These are phyloP conservation scores for Darevskia nairensis DNA, from an alignment of 2,797 vertebrate genomes.

Conservation along the genomic window DNA sequence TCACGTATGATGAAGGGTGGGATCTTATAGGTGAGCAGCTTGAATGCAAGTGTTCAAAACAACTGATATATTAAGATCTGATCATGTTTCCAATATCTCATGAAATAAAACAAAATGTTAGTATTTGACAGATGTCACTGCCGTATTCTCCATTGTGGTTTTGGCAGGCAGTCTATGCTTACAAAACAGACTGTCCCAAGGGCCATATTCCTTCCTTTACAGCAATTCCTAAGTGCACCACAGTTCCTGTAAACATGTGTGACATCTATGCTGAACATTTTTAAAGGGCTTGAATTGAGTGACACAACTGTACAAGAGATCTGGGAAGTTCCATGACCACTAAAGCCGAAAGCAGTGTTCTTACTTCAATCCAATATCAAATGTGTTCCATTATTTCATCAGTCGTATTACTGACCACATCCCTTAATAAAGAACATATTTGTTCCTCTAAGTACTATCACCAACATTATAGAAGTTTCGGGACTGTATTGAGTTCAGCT, in stretches of 20 bases:
- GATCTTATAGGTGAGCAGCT: neutral
- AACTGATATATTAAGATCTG: neutral
- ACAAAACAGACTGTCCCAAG: constrained; percentile 44
- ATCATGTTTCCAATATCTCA: neutral
- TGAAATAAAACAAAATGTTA: constrained; percentile 4
- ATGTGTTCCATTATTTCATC: constrained; percentile 8
- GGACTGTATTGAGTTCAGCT: neutral
- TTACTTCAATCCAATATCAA: constrained; percentile 22
- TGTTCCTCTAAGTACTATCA: constrained; percentile 24
- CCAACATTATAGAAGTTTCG: constrained; percentile 50
- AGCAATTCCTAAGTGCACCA: constrained; percentile 15
- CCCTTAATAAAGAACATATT: constrained; percentile 49
- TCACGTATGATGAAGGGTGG: too few species aligned
- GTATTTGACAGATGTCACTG: neutral
- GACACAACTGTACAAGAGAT: neutral
- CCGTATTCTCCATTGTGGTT: constrained; percentile 52
- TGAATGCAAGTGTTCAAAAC: neutral
- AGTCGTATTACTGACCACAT: constrained; percentile 24
- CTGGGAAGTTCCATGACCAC: constrained; percentile 19
- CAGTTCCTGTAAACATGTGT: neutral
- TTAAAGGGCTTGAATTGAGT: constrained; percentile 13
- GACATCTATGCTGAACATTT: constrained; percentile 6
- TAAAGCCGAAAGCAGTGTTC: neutral
- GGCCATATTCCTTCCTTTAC: constrained; percentile 27
- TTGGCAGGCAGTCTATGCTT: constrained; percentile 26